phyloP scores from a whole-genome alignment of 1,140 invertebrate genomes.

The Drosophila erecta region DNA sequence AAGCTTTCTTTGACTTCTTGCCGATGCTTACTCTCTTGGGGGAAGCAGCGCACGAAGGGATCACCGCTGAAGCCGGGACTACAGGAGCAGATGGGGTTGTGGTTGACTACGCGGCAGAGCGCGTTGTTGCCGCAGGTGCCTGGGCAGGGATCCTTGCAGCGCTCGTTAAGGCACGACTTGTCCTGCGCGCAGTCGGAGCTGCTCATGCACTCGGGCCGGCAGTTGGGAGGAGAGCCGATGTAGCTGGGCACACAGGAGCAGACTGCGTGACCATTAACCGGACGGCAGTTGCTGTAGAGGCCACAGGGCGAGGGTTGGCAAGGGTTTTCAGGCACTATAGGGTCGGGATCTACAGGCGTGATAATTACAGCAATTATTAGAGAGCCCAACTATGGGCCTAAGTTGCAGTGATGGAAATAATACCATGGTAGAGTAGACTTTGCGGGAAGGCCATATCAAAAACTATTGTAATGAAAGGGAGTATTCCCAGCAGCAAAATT shows the following conservation, averaged over 20 bases:
- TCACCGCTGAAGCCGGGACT: conserved; percentile 89
- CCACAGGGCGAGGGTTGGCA: conserved; percentile 90
- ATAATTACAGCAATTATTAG: conserved; percentile 62
- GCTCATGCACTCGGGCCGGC: conserved; percentile 90
- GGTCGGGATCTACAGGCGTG: conserved; percentile 70
- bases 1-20: not conserved
- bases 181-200: conserved; percentile 90
- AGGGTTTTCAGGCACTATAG: conserved; percentile 86
- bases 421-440: not conserved
- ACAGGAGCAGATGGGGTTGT: conserved; percentile 92
- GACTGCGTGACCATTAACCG: conserved; percentile 88
- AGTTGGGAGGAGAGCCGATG: conserved; percentile 89
- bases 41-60: conserved; percentile 89
- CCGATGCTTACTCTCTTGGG: conserved; percentile 86
- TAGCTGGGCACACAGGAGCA: conserved; percentile 90
- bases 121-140: conserved; percentile 91
- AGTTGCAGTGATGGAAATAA: conserved; percentile 1
- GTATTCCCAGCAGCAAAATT: not conserved
- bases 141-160: conserved; percentile 91
- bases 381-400: conserved; percentile 64
- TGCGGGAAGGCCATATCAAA: too few species aligned
- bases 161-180: conserved; percentile 89
- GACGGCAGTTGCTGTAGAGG: conserved; percentile 89
- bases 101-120: conserved; percentile 90
- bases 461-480: too few species aligned